phyloP scores from a whole-genome alignment of 2,888 invertebrate genomes.

The Sarcophaga carnaria region DNA sequence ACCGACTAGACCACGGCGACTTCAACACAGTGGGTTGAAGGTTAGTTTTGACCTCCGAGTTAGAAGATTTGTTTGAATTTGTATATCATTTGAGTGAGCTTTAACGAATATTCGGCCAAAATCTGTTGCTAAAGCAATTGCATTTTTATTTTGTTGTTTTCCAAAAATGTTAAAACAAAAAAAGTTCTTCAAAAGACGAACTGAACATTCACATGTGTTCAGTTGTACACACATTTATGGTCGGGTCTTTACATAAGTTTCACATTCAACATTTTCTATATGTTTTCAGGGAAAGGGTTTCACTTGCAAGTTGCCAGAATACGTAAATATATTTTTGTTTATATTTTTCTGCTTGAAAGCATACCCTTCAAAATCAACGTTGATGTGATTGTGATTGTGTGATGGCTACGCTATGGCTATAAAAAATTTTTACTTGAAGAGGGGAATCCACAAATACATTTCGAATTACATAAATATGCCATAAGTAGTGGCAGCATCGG shows the following conservation, averaged over 20 bases:
- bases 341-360: constrained; percentile 49
- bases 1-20: too few species aligned
- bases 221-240: background rate
- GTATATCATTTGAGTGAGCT: too few species aligned
- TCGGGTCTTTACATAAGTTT: constrained; percentile 52
- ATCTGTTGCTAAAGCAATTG: too few species aligned
- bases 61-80: too few species aligned
- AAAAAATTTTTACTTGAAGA: constrained; percentile 20
- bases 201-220: background rate
- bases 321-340: constrained; percentile 23
- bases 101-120: background rate
- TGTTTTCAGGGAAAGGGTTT: constrained; percentile 28
- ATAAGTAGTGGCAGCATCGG: constrained; percentile 30
- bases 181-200: background rate
- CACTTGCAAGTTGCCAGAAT: background rate
- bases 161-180: background rate
- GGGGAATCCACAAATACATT: constrained; percentile 25
- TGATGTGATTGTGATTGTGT: background rate
- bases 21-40: too few species aligned
- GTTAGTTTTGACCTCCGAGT: too few species aligned
- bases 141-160: background rate
- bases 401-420: background rate
- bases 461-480: background rate
- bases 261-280: background rate
- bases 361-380: constrained; percentile 50